Evolutionary conservation across 2,113 vertebrate genomes (phyloP).

Genomic region (Empidonax alnorum): DNA sequence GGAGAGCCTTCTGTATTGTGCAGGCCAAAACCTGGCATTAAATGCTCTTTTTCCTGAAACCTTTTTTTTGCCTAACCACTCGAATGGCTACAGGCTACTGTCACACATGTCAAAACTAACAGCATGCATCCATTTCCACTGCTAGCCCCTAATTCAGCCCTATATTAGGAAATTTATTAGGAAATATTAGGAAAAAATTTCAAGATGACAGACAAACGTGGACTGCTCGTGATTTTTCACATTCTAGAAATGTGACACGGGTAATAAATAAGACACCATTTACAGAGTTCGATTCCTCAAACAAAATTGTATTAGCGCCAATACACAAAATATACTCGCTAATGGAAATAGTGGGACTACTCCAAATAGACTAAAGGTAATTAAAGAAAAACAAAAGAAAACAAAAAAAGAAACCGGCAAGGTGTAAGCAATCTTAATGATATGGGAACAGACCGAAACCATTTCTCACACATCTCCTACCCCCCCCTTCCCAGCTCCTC

Average conservation of each 20-base stretch:
- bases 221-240: background rate
- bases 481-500: background rate
- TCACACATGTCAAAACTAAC: constrained; percentile 36
- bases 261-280: background rate
- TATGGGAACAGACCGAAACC: background rate
- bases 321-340: background rate
- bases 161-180: background rate
- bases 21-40: background rate
- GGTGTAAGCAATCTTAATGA: too few relatives aligned
- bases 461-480: background rate
- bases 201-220: background rate
- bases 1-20: background rate
- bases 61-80: background rate
- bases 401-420: background rate
- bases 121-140: background rate
- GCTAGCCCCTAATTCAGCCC: background rate
- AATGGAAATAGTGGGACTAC: background rate
- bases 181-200: background rate
- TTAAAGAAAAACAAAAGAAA: background rate
- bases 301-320: background rate
- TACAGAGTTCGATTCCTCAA: background rate
- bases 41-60: background rate
- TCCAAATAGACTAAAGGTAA: background rate
- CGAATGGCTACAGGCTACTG: constrained; percentile 16
- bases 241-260: background rate